phyloP scores from a whole-genome alignment of 2,888 invertebrate species.

The Myathropa florea region DNA sequence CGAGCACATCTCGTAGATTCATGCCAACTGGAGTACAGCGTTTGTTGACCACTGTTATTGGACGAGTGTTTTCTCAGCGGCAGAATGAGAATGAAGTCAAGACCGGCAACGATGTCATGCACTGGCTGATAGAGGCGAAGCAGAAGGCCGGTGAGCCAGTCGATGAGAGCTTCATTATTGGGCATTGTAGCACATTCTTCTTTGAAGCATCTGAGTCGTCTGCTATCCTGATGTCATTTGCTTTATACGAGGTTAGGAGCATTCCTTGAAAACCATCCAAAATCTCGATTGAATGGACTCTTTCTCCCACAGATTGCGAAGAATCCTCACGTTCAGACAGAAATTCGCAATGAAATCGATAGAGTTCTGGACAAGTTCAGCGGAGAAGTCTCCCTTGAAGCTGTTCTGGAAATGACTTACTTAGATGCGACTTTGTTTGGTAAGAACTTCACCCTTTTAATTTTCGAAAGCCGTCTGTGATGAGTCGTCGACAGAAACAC shows the following conservation, averaged over 20 bases:
- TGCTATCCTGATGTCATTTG: conserved; percentile 75
- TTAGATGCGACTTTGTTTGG: conserved; percentile 74
- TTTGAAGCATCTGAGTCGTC: conserved; percentile 77
- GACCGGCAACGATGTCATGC: conserved; percentile 71
- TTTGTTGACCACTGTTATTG: conserved; percentile 73
- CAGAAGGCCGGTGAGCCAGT: conserved; percentile 70
- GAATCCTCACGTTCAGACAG: conserved; percentile 71
- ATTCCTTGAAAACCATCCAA: not conserved
- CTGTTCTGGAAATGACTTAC: conserved; percentile 73
- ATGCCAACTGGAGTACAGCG: conserved; percentile 72
- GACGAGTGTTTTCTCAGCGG: conserved; percentile 62
- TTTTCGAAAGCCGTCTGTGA: no score
- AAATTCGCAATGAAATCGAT: conserved; percentile 73
- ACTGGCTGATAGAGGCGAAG: conserved; percentile 73
- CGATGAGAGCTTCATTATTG: conserved; percentile 70
- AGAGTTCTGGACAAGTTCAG: conserved; percentile 68
- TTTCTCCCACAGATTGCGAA: conserved; percentile 30
- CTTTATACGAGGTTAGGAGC: conserved; percentile 73
- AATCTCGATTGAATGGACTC: not conserved
- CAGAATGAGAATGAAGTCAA: not conserved
- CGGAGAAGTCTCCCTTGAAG: conserved; percentile 70
- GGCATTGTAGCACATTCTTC: conserved; percentile 75
- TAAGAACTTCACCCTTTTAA: not conserved
- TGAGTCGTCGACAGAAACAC: conserved; percentile 72
- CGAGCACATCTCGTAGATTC: conserved; percentile 68